phyloP scores from a whole-genome alignment of 2,113 vertebrate genomes.

The Perccottus glenii region DNA sequence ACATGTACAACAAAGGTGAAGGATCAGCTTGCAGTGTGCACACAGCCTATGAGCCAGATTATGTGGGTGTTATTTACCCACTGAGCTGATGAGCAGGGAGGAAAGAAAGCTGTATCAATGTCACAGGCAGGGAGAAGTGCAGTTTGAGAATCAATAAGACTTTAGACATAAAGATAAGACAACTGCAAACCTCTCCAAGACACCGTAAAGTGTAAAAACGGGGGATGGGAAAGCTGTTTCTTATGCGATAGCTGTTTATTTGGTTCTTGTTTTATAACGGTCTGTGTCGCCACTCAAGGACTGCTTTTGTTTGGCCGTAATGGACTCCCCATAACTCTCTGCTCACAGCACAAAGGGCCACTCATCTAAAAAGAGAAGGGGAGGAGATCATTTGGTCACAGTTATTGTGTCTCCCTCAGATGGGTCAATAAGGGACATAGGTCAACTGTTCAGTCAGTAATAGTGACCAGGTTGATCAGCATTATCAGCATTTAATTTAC shows the following conservation, averaged over 20 bases:
- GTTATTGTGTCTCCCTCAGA: conserved; percentile 50
- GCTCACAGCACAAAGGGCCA: conserved; percentile 67
- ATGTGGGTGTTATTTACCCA: conserved; percentile 18
- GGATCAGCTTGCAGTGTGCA: background rate
- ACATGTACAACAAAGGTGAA: conserved; percentile 96
- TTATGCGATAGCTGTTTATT: conserved; percentile 51
- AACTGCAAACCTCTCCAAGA: conserved; percentile 31
- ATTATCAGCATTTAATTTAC: conserved; percentile 62
- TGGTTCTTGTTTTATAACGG: conserved; percentile 41
- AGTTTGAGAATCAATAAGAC: conserved; percentile 65
- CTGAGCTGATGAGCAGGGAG: conserved; percentile 29
- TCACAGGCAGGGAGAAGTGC: conserved; percentile 31
- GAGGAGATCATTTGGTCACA: conserved; percentile 55
- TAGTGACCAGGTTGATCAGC: conserved; percentile 46
- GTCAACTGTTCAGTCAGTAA: conserved; percentile 46
- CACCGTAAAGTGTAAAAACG: conserved; percentile 7
- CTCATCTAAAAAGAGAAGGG: conserved; percentile 49
- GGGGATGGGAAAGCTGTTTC: conserved; percentile 32
- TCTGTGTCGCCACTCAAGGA: conserved; percentile 39
- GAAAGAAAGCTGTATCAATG: conserved; percentile 40
- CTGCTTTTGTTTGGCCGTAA: conserved; percentile 72
- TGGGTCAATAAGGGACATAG: conserved; percentile 62
- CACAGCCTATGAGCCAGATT: background rate
- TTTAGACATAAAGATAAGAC: conserved; percentile 46
- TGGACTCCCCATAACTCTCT: conserved; percentile 68